A percentile compares a stretch with the other conserved stretches of the same genome.
Evolutionary conservation across 2,113 vertebrate species (phyloP).

Genomic region (Psammodynastes pulverulentus): DNA sequence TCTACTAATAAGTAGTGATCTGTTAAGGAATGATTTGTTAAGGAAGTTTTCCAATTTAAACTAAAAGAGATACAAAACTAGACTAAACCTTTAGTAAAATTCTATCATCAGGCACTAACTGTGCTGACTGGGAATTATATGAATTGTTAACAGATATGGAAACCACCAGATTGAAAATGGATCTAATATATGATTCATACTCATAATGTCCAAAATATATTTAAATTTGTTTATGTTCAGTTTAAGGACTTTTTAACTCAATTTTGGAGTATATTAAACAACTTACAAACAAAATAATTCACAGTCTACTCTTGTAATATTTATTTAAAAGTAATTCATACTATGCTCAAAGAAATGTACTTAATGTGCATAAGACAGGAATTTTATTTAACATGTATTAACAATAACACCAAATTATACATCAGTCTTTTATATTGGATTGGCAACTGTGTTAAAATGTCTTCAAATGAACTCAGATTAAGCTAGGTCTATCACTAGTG

Average conservation of each 20-base stretch:
- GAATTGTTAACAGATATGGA: too few species aligned
- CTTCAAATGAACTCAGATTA: not conserved
- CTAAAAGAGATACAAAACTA: too few species aligned
- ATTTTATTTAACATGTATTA: not conserved
- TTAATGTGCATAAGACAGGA: not conserved
- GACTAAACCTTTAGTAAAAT: too few species aligned
- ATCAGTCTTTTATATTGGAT: not conserved
- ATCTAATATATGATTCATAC: not conserved
- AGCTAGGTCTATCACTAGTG: not conserved
- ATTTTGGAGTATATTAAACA: not conserved
- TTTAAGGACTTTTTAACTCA: not conserved
- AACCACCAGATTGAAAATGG: too few species aligned
- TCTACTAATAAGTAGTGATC: too few species aligned
- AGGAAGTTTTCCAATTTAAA: too few species aligned
- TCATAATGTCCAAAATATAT: not conserved
- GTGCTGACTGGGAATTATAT: too few species aligned
- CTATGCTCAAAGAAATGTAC: not conserved
- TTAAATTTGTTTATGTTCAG: not conserved
- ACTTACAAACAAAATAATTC: not conserved
- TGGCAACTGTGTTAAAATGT: not conserved
- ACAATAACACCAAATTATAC: not conserved
- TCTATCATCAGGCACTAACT: too few species aligned
- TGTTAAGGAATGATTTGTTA: too few species aligned
- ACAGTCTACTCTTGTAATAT: not conserved
- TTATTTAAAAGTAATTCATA: not conserved